These are phyloP conservation scores for Lepidochitona cinerea DNA, from an alignment of 2,888 invertebrate species.

Conservation along the genomic window DNA sequence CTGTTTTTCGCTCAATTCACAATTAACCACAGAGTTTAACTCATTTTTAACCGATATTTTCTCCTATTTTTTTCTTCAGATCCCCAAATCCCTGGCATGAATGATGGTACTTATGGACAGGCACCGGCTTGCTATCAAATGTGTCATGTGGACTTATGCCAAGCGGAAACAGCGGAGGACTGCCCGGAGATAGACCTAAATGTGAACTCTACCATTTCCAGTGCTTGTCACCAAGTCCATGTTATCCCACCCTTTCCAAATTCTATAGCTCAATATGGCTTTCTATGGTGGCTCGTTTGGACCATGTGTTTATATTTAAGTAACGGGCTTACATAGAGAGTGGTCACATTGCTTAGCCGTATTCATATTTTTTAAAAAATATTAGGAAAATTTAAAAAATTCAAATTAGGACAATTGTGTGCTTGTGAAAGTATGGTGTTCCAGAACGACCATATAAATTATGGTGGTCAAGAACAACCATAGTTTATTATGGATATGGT, in stretches of 20 bases:
- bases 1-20: no score
- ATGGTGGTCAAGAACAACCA: no score
- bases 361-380: no score
- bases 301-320: neutral
- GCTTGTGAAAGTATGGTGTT: no score
- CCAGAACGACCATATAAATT: no score
- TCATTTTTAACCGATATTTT: neutral
- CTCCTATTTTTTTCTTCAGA: neutral
- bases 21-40: no score
- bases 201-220: neutral
- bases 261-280: constrained; percentile 4
- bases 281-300: neutral
- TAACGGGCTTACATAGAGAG: neutral
- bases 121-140: constrained; percentile 17
- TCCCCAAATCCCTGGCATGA: neutral
- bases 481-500: no score
- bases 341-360: no score
- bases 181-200: constrained; percentile 1
- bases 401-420: no score
- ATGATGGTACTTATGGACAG: constrained; percentile 5
- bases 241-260: neutral
- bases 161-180: neutral
- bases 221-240: neutral
- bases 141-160: constrained; percentile 11
- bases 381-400: no score